Percentiles rank a stretch among this genome's conserved stretches.
Evolutionary conservation across 2,797 vertebrate genomes (phyloP).

Genomic region (Tympanoctomys barrerae): DNA sequence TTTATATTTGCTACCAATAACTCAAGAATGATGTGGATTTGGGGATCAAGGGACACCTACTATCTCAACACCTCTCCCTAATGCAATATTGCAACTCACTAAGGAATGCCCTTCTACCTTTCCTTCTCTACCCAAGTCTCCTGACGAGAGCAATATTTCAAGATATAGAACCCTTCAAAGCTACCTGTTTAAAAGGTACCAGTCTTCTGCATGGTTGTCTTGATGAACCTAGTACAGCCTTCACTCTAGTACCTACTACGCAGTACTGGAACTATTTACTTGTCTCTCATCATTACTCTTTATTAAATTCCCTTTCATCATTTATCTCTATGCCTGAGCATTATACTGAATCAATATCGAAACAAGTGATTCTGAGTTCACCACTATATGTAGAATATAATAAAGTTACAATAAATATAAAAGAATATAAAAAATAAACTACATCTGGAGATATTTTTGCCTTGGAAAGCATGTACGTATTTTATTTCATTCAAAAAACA

Average conservation of each 20-base stretch:
- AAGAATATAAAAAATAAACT: background rate
- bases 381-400: background rate
- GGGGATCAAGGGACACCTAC: background rate
- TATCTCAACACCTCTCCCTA: background rate
- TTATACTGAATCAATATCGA: background rate
- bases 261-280: background rate
- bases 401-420: background rate
- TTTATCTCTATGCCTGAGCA: background rate
- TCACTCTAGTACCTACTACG: background rate
- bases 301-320: background rate
- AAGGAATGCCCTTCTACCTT: background rate
- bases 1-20: background rate
- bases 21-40: background rate
- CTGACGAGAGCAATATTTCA: background rate
- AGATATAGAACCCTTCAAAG: background rate
- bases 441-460: background rate
- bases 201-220: background rate
- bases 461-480: slow-evolving; percentile 18
- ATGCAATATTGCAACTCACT: background rate
- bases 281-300: background rate
- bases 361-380: background rate
- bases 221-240: background rate
- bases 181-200: background rate
- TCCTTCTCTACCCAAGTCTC: background rate
- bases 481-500: background rate